Percentiles rank a stretch among this genome's conserved stretches.
phyloP scores from a whole-genome alignment of 2,113 vertebrate species.

The Psilopsiagon aurifrons region DNA sequence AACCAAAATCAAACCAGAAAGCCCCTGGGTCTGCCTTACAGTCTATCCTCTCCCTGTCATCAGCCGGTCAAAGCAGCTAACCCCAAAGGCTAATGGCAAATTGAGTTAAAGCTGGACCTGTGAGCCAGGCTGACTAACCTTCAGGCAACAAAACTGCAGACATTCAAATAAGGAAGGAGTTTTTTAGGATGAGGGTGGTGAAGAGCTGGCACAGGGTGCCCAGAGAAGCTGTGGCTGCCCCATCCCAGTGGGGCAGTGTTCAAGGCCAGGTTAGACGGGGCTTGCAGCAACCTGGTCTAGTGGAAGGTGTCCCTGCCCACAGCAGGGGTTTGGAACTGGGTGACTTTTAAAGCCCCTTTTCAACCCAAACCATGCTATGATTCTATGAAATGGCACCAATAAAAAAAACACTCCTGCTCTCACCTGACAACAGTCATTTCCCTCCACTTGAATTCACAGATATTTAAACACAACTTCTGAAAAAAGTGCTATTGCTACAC shows the following conservation, averaged over 20 bases:
- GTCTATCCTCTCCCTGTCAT: neutral
- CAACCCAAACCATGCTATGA: neutral
- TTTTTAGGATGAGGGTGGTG: neutral
- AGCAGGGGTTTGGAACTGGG: neutral
- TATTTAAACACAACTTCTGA: neutral
- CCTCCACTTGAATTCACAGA: neutral
- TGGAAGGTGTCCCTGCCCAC: neutral
- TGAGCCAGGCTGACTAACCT: neutral
- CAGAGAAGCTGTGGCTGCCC: neutral
- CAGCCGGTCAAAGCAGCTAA: neutral
- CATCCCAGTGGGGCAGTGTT: neutral
- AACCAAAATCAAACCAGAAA: neutral
- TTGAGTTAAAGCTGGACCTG: neutral
- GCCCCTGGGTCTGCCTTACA: too few relatives aligned
- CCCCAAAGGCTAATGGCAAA: neutral
- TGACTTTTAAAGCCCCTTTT: neutral
- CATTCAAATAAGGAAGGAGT: neutral
- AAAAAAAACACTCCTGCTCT: neutral
- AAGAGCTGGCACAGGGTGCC: neutral
- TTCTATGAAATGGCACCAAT: neutral
- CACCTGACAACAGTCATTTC: neutral
- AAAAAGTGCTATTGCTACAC: neutral
- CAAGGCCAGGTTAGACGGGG: fast-evolving
- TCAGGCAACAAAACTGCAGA: neutral
- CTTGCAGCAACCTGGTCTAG: neutral